Percentiles rank a stretch among this genome's conserved stretches.
Evolutionary conservation across 2,888 invertebrate species (phyloP).

Genomic region (Chloromyia formosa): DNA sequence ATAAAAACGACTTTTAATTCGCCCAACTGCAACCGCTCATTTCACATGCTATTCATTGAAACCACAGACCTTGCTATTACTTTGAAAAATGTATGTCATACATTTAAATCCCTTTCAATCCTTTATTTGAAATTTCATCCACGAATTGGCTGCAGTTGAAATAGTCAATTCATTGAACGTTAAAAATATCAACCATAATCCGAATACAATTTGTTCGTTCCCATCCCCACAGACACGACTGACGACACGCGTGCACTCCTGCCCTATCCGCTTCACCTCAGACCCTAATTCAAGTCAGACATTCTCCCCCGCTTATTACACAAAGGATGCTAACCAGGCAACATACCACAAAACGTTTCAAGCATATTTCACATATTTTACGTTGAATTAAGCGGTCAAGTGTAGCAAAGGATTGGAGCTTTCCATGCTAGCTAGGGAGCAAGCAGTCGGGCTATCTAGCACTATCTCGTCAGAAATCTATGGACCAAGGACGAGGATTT

Average conservation of each 20-base stretch:
- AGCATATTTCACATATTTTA: conserved; percentile 33
- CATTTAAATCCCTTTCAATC: too few species aligned
- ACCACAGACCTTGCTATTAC: too few species aligned
- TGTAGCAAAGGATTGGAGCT: background rate
- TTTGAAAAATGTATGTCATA: too few species aligned
- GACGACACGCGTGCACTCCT: background rate
- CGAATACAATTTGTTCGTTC: background rate
- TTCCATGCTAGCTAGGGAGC: background rate
- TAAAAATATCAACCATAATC: conserved; percentile 1
- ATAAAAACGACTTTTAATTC: too few species aligned
- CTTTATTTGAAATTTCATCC: background rate
- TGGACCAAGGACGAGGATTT: background rate
- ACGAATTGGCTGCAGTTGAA: background rate
- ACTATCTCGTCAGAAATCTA: conserved; percentile 2
- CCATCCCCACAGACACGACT: background rate
- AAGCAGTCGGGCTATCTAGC: background rate
- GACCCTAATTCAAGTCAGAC: background rate
- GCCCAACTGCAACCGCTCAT: too few species aligned
- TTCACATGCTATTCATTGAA: too few species aligned
- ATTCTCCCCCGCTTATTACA: background rate
- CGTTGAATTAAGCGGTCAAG: conserved; percentile 27
- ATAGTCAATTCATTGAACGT: background rate
- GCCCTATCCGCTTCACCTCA: background rate
- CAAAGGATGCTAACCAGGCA: background rate
- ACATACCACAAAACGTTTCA: conserved; percentile 21